A percentile compares a stretch with the other conserved stretches of the same genome.
Conservation (phyloP, 2,113 vertebrate genomes). For the Odocoileus hemionus region DNA sequence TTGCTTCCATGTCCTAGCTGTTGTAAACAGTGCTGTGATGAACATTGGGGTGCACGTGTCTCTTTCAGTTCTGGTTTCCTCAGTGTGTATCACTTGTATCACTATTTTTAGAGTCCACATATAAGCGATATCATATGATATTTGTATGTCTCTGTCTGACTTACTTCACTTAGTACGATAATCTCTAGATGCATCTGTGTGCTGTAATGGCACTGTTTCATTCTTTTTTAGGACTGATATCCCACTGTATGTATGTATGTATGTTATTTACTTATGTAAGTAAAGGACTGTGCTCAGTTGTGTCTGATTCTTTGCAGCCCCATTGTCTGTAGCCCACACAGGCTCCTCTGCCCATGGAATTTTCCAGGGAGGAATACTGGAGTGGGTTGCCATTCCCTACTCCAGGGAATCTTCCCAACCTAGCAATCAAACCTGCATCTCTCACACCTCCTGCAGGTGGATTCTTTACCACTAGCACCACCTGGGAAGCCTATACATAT, state of each 20-base stretch:
- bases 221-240: background rate
- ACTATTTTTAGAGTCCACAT: background rate
- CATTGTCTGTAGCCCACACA: background rate
- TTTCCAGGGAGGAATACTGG: background rate
- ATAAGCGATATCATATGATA: background rate
- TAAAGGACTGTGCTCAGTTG: accelerated
- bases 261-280: background rate
- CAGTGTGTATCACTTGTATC: background rate
- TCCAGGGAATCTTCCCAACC: background rate
- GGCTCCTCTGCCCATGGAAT: background rate
- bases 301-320: background rate
- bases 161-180: background rate
- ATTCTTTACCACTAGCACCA: background rate
- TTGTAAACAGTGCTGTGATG: background rate
- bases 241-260: background rate
- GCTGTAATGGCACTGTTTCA: background rate
- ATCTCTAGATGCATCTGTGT: background rate
- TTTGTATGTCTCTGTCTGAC: background rate
- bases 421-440: background rate
- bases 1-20: background rate
- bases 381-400: background rate
- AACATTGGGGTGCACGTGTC: background rate
- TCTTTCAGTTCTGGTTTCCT: background rate
- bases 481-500: background rate
- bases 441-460: background rate